Base-by-base conservation (phyloP, 2,797 vertebrate genomes). In the Sebastes hubbsi region DNA sequence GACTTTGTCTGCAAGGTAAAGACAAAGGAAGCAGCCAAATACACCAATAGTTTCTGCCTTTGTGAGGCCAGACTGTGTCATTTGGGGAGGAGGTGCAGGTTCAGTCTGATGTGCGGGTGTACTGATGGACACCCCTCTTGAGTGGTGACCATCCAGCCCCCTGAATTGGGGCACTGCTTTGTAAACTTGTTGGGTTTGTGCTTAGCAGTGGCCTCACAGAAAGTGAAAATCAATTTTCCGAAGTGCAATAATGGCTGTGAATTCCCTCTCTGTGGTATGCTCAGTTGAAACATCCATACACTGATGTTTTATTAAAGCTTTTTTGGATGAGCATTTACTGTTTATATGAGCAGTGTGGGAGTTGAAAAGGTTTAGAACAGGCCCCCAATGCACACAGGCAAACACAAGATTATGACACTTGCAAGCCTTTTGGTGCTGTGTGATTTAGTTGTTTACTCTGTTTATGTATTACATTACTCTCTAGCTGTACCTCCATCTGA, bases 381-480 rank as follows among this genome's bases (percentile, higher is more conserved):
- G 63, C 69, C 46, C 14, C 29, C 49, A 8, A 12, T 32, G 56
- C 69, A 38, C 72, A 67, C 42, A 55, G 36, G 36, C 20, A 63
- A 72, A 83, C 36, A 30, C n/a, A 24, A 13, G 22, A 67, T 80
- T 34, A 34, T 34, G 69, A 61, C 36, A 14, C 68, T 55, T 77
- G 30, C 24, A 30, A 55, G 68, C 30, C 25, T 65, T 59, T 49
- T 11, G 62, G 49, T 55, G 54, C 59, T 20, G 25, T 59, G 34
- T 55, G 74, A 82, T 82, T 76, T 30, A 66, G 20, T 46, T 56
- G 70, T 84, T 82, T 70, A 24, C 67, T 68, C n/a, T 42, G 32
- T 63, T 22, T 36, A 20, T 11, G 46, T 60, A n/a, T 54, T 24
- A 13, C 52, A 22, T 34, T 30, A 9, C 64, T 27, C 27, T 56